These are phyloP conservation scores for Rhopilema esculentum DNA, from an alignment of 30 jellyfish, hydroid and myxozoan genomes.

Conservation along the genomic window DNA sequence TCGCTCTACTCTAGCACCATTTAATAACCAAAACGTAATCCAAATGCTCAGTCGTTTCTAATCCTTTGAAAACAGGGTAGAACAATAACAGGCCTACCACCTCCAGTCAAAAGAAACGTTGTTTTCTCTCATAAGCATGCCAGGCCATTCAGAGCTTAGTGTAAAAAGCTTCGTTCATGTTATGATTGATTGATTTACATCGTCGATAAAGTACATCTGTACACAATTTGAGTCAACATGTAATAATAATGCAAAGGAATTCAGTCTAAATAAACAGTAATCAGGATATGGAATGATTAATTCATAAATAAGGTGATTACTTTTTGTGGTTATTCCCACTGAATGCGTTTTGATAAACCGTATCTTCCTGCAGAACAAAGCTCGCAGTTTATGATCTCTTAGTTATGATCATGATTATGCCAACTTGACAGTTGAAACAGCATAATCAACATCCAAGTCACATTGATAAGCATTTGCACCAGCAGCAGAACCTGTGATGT, in stretches of 20 bases:
- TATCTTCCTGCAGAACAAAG: no score
- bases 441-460: no score
- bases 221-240: background rate
- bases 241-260: background rate
- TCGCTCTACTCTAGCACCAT: background rate
- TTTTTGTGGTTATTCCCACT: background rate
- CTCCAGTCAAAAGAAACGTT: background rate
- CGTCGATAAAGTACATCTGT: background rate
- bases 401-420: no score
- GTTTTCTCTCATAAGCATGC: background rate
- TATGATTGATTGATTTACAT: background rate
- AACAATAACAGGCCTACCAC: background rate
- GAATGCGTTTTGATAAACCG: background rate
- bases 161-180: background rate
- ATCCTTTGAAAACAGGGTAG: background rate
- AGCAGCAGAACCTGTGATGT: no score
- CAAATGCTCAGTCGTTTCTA: background rate
- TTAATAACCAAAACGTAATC: background rate
- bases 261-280: background rate
- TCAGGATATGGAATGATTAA: background rate
- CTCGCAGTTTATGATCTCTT: no score
- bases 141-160: background rate
- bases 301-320: background rate
- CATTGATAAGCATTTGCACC: no score
- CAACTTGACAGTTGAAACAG: no score